Conservation (phyloP, 2,113 vertebrate species). For the Megaptera novaeangliae region DNA sequence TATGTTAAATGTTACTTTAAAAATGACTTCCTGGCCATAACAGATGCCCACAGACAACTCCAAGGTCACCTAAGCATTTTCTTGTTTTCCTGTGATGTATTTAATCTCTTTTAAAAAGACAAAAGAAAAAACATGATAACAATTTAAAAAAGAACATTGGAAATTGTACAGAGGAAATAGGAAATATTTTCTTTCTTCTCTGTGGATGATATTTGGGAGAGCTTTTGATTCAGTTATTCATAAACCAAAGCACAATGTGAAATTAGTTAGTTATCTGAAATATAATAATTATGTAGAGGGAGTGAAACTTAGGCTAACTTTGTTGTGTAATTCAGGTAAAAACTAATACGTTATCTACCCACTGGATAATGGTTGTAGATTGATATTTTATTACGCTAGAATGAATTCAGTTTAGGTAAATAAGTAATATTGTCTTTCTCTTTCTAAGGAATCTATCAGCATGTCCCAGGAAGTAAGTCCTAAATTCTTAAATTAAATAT, state of each 20-base stretch:
- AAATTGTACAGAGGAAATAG: not conserved
- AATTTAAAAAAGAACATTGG: not conserved
- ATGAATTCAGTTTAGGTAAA: not conserved
- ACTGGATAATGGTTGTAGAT: not conserved
- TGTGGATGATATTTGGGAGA: not conserved
- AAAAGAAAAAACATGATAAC: not conserved
- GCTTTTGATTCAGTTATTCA: not conserved
- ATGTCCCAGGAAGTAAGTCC: slow-evolving; percentile 12
- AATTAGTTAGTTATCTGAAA: not conserved
- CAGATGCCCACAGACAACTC: not conserved
- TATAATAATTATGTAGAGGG: not conserved
- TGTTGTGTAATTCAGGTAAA: not conserved
- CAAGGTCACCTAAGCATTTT: not conserved
- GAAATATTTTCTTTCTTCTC: not conserved
- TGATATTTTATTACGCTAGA: not conserved
- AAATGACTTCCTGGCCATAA: not conserved
- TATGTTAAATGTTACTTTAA: not conserved
- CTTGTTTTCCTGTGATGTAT: not conserved
- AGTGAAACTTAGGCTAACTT: not conserved
- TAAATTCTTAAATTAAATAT: not conserved
- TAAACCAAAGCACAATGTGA: not conserved
- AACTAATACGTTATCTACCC: not conserved
- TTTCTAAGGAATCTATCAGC: not conserved
- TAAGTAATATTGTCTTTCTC: not conserved
- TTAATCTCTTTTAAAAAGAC: not conserved